Conservation (phyloP, 1,140 invertebrate species). For the Halyomorpha halys region DNA sequence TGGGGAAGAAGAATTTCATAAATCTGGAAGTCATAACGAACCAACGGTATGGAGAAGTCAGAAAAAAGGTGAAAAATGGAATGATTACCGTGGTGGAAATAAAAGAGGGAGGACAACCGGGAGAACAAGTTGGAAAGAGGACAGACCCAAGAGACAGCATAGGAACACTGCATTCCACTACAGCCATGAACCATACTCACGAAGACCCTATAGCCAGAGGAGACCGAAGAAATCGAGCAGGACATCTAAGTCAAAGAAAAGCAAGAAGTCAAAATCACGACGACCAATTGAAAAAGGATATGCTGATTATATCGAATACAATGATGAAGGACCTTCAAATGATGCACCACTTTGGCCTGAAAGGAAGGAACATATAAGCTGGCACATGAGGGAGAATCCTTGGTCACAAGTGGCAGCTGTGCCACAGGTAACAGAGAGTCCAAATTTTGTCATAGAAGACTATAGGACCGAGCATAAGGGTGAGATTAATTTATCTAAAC, state of each 20-base stretch:
- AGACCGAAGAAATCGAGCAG: not conserved
- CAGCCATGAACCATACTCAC: not conserved
- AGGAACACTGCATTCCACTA: not conserved
- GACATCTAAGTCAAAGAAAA: not conserved
- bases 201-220: not conserved
- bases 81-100: too few species aligned
- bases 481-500: not conserved
- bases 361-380: conserved; percentile 22
- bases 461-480: not conserved
- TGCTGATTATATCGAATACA: not conserved
- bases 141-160: conserved; percentile 1
- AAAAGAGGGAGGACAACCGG: not conserved
- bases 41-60: not conserved
- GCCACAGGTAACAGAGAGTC: too few species aligned
- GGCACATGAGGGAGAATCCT: conserved; percentile 6
- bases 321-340: not conserved
- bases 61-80: not conserved
- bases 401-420: not conserved
- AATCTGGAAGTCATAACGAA: conserved; percentile 2
- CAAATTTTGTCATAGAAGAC: not conserved
- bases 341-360: conserved; percentile 18
- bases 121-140: not conserved
- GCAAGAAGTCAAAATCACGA: not conserved
- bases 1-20: not conserved
- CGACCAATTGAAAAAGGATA: not conserved